Base-by-base conservation (phyloP, 1,140 invertebrate species). In the Bilobella aurantiaca region DNA sequence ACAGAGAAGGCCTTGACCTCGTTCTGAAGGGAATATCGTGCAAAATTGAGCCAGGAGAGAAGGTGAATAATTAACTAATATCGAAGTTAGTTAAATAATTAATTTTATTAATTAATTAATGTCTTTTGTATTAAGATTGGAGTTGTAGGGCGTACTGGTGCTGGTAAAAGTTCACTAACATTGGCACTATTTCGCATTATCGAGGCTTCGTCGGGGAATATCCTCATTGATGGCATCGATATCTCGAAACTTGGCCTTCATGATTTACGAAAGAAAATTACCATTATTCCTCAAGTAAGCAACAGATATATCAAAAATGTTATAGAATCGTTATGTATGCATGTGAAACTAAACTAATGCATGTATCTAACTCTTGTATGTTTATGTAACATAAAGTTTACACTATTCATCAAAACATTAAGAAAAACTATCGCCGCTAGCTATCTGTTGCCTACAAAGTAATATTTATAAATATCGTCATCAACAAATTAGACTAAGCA, bases 181-280 rank as follows among this genome's bases (percentile, higher is more conserved):
- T 68, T 82, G 57, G 78, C 78, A 0, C 72, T 82, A 14, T 83
- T 83, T 71, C 75, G 81, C 47, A 76, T 82, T 30, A 78, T 82
- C 64, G 81, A 82, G 69, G 58, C 74, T 8, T 75, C 23, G 5
- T 34, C 68, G 30, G 81, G 62, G 12, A 32, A 58, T 16, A 97
- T 98, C 66, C 74, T 85, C n/a, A 95, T 99, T 66, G 96, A 98
- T 79, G 88, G 85, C 42, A 75, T 92, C 12, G 87, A 96, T 75
- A 93, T 98, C 69, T 78, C 86, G 0, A 82, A 83, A 12, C 80
- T 98, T 69, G 93, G 93, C 29, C 83, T 99, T 2, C 91, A 96
- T 76, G 85, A 90, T 68, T 77, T 99, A 29, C 82, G 95, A 62
- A 85, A 86, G 5, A 81, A 87, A 68, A 81, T 97, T 27, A 96